phyloP scores from a whole-genome alignment of 2,797 vertebrate species.

The Sebastolobus altivelis region DNA sequence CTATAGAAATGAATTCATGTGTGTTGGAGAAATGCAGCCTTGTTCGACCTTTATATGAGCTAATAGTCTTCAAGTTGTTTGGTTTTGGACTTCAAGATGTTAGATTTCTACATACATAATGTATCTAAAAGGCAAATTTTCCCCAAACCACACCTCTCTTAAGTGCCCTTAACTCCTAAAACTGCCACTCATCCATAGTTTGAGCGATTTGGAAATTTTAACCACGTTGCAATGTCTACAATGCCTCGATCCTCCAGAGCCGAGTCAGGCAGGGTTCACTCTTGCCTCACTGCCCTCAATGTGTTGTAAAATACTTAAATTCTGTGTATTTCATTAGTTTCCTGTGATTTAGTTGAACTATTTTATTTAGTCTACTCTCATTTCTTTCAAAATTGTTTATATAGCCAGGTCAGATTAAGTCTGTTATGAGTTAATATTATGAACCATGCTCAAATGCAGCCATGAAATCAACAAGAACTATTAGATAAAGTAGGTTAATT shows the following conservation, averaged over 20 bases:
- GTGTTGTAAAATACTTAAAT: not conserved
- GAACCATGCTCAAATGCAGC: not conserved
- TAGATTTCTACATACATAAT: constrained; percentile 29
- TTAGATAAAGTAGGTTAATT: constrained; percentile 7
- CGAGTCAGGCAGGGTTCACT: constrained; percentile 22
- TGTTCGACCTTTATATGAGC: constrained; percentile 10
- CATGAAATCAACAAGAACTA: constrained; percentile 6
- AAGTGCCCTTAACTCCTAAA: constrained; percentile 28
- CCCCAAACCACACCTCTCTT: constrained; percentile 17
- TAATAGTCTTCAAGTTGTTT: not conserved
- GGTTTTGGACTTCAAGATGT: constrained; percentile 23
- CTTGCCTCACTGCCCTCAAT: constrained; percentile 5
- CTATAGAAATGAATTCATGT: constrained; percentile 14
- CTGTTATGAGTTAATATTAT: constrained; percentile 1
- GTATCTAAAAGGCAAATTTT: constrained; percentile 24
- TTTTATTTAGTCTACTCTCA: constrained; percentile 4
- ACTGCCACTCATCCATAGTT: constrained; percentile 32
- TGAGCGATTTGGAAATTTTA: constrained; percentile 30
- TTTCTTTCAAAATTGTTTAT: not conserved
- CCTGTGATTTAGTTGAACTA: constrained; percentile 14
- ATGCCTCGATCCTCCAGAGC: constrained; percentile 30
- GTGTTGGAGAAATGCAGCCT: constrained; percentile 24
- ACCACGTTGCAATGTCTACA: constrained; percentile 26
- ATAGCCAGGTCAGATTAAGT: not conserved
- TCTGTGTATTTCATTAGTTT: not conserved